A percentile compares a stretch with the other conserved stretches of the same genome.
Conservation (phyloP, 2,888 invertebrate genomes). For the Craniophora ligustri region DNA sequence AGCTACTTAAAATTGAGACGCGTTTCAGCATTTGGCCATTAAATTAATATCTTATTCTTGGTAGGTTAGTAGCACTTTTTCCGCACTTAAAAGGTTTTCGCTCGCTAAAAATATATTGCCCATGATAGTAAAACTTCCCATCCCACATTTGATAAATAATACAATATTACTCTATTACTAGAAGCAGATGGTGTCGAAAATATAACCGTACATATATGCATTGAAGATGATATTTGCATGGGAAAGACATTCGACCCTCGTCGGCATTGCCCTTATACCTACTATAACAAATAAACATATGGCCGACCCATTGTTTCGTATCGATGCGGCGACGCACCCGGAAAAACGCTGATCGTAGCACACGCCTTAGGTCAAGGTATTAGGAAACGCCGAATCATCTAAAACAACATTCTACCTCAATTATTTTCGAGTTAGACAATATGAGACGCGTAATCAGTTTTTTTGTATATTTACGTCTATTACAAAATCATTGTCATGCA, state of each 20-base stretch:
- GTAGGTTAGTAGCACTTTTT: too few species aligned
- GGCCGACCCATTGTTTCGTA: conserved; percentile 33
- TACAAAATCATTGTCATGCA: too few species aligned
- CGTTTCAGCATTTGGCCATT: too few species aligned
- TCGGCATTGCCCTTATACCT: conserved; percentile 6
- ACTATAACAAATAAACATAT: conserved; percentile 13
- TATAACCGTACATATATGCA: conserved; percentile 2
- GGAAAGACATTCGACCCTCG: conserved; percentile 25
- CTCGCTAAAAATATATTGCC: too few species aligned
- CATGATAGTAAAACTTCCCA: too few species aligned
- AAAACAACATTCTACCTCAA: conserved; percentile 40
- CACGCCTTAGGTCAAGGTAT: conserved; percentile 45
- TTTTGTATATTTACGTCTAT: conserved; percentile 21
- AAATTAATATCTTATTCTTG: too few species aligned
- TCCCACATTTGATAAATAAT: too few species aligned
- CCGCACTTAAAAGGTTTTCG: too few species aligned
- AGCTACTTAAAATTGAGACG: too few species aligned
- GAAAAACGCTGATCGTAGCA: conserved; percentile 36
- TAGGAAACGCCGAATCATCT: conserved; percentile 40
- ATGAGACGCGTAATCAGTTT: conserved; percentile 19
- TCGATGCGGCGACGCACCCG: conserved; percentile 33
- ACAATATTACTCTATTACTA: conserved; percentile 31
- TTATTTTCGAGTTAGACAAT: conserved; percentile 48
- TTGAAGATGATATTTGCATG: conserved; percentile 23
- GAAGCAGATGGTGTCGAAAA: conserved; percentile 36